Evolutionary conservation across 2,797 vertebrate genomes (phyloP).

Genomic region (Aldrovandia affinis): DNA sequence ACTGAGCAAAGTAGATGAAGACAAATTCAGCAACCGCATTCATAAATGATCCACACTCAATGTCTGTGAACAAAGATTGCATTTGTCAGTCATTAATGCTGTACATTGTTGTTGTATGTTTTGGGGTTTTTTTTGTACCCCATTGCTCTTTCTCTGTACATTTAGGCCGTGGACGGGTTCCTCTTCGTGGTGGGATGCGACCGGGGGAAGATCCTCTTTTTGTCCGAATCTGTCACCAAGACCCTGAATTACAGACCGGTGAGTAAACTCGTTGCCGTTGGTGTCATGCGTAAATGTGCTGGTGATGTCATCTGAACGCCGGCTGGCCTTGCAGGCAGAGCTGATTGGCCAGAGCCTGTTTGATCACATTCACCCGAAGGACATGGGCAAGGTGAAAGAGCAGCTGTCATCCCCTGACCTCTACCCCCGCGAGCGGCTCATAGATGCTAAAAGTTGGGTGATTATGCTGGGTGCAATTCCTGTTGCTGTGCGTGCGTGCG

Average conservation of each 20-base stretch:
- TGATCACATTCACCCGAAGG: conserved; percentile 95
- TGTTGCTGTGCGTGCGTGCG: too few species aligned
- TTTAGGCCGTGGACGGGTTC: conserved; percentile 92
- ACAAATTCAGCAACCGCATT: too few species aligned
- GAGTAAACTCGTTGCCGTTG: conserved; percentile 35
- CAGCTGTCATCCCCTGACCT: conserved; percentile 88
- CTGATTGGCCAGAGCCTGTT: conserved; percentile 93
- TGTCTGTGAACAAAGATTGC: too few species aligned
- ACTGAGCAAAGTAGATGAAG: too few species aligned
- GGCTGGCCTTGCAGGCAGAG: conserved; percentile 72
- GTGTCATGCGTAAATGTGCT: too few species aligned
- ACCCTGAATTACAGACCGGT: conserved; percentile 92
- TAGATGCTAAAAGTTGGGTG: conserved; percentile 87
- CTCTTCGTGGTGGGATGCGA: conserved; percentile 96
- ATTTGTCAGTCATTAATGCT: neutral
- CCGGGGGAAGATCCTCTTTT: conserved; percentile 92
- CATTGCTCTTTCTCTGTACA: neutral
- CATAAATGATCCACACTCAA: too few species aligned
- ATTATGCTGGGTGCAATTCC: too few species aligned
- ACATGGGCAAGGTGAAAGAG: conserved; percentile 96
- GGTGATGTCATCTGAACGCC: neutral
- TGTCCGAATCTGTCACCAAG: conserved; percentile 92
- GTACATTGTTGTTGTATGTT: neutral
- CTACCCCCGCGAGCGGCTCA: conserved; percentile 84
- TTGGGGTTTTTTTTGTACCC: neutral